Conservation (phyloP, 2,113 vertebrate species). For the Malurus elegans region DNA sequence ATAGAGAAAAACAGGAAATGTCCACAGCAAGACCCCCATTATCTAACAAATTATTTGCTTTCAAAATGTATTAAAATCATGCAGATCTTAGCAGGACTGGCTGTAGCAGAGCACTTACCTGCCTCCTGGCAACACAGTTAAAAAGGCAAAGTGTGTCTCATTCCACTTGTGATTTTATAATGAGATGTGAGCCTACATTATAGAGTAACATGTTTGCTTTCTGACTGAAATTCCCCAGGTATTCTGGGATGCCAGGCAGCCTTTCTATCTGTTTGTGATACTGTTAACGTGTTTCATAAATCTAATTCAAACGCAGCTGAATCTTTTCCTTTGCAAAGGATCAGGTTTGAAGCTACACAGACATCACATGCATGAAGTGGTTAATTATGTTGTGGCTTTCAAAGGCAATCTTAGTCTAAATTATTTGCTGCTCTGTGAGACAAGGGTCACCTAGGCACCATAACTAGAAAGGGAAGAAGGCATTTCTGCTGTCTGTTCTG, state of each 20-base stretch:
- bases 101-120: conserved; percentile 57
- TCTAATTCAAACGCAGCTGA: conserved; percentile 44
- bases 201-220: conserved; percentile 75
- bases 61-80: conserved; percentile 69
- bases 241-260: conserved; percentile 58
- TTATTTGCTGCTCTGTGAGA: conserved; percentile 12
- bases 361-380: conserved; percentile 3
- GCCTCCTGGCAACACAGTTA: conserved; percentile 68
- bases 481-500: conserved; percentile 49
- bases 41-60: conserved; percentile 65
- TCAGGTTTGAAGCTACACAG: background rate
- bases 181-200: conserved; percentile 73
- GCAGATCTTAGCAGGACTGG: conserved; percentile 53
- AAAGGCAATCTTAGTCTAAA: conserved; percentile 49
- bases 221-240: conserved; percentile 74
- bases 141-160: conserved; percentile 62
- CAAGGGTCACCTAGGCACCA: conserved; percentile 43
- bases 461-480: conserved; percentile 53
- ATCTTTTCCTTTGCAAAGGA: background rate
- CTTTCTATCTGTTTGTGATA: conserved; percentile 43
- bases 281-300: conserved; percentile 67
- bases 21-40: conserved; percentile 35
- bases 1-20: conserved; percentile 53
- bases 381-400: conserved; percentile 54
- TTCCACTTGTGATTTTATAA: conserved; percentile 73